phyloP scores from a whole-genome alignment of 2,797 vertebrate genomes.

The Galaxias olidus region DNA sequence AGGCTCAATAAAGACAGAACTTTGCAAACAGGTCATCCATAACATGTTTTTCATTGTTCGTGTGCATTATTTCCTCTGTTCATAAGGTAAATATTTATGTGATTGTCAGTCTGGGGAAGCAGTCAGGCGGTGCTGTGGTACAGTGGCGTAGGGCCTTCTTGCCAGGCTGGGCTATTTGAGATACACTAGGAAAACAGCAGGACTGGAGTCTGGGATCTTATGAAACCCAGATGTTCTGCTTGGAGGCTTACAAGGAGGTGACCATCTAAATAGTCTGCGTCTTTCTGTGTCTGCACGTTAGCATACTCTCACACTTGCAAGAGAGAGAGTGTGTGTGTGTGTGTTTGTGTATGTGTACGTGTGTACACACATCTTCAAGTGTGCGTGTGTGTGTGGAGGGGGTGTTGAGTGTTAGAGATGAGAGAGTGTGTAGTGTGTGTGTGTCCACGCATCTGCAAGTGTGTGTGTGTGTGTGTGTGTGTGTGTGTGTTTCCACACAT shows the following conservation, averaged over 20 bases:
- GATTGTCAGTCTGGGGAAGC: slow-evolving; percentile 17
- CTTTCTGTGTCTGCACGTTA: neutral
- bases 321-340: no score
- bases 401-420: slow-evolving; percentile 8
- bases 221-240: slow-evolving; percentile 54
- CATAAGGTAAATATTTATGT: slow-evolving; percentile 32
- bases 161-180: slow-evolving; percentile 23
- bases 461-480: slow-evolving; percentile 10
- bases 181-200: slow-evolving; percentile 26
- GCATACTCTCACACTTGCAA: neutral
- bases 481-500: no score
- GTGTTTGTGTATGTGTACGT: slow-evolving; percentile 5
- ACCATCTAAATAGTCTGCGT: slow-evolving; percentile 8
- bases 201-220: slow-evolving; percentile 15
- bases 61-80: slow-evolving; percentile 1
- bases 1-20: no score
- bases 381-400: slow-evolving; percentile 1
- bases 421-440: slow-evolving; percentile 3
- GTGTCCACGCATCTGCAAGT: no score
- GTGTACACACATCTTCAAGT: neutral
- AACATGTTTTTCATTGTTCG: no score
- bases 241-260: slow-evolving; percentile 16
- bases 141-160: neutral
- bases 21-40: no score
- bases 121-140: neutral